These are phyloP conservation scores for Belgica antarctica DNA, from an alignment of 2,888 invertebrate species.

Conservation along the genomic window DNA sequence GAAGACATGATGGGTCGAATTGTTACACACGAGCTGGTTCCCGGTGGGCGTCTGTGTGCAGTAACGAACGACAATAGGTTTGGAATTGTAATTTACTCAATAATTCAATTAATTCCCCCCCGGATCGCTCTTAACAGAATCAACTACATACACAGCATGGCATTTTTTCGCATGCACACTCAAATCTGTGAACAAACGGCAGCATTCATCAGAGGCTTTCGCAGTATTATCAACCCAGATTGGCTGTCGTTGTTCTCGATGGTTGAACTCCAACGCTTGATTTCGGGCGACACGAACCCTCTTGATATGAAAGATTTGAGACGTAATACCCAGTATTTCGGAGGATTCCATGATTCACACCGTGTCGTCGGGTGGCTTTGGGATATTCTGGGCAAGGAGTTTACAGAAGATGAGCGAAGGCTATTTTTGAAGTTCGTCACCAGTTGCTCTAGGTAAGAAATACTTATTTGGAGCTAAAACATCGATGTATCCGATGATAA, in stretches of 20 bases:
- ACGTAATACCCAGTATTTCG: conserved; percentile 96
- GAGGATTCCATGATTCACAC: conserved; percentile 98
- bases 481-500: not conserved
- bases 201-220: conserved; percentile 94
- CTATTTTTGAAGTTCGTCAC: conserved; percentile 95
- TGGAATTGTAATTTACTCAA: conserved; percentile 18
- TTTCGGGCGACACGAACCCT: conserved; percentile 77
- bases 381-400: conserved; percentile 96
- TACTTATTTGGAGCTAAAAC: not conserved
- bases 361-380: conserved; percentile 97
- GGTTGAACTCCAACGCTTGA: conserved; percentile 67
- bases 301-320: conserved; percentile 84
- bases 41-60: conserved; percentile 88
- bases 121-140: conserved; percentile 62
- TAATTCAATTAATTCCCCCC: not conserved
- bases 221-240: conserved; percentile 90
- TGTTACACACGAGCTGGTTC: conserved; percentile 90
- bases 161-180: conserved; percentile 96
- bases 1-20: conserved; percentile 92
- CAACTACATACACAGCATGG: conserved; percentile 97
- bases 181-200: conserved; percentile 97
- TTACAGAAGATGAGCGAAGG: conserved; percentile 84
- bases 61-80: conserved; percentile 96
- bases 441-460: conserved; percentile 70
- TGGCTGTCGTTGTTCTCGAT: conserved; percentile 94